Base-by-base conservation (phyloP, 2,888 invertebrate species). In the Ctena decussata region DNA sequence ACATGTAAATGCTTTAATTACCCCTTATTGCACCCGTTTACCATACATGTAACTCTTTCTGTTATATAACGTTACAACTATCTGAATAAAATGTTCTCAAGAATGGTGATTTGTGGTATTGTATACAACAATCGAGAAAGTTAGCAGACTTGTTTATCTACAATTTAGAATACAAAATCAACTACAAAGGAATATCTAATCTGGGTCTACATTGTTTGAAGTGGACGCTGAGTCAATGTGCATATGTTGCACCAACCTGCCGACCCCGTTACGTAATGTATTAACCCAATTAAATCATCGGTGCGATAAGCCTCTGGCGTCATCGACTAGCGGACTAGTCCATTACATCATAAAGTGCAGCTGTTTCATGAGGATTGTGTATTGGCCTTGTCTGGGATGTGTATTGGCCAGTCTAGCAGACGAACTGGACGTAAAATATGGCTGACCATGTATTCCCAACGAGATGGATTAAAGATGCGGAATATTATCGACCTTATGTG, bases 291-390 rank as follows among this genome's bases (percentile, higher is more conserved):
- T 72, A 41, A 41, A 72, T 72, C 72, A 41, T 72, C 27, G 2
- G 30, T 72, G 65, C 18, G 65, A 65, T 72, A 41, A n/a, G 65
- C 30, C 44, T 30, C 30, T 72, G 72, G 72, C 72, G 72, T 72
- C 72, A 72, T 72, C 72, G 44, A 15, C 18, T 21, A 46, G 41
- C 60, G 76, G 76, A 76, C 76, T 60, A 76, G 57, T 76, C 76
- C 76, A 76, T 76, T 76, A 30, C 60, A 57, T 32, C 65, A 65
- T 8, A 65, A 35, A 65, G 65, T 65, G 65, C 65, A 65, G 65
- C 65, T 3, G 65, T 65, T 65, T 57, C 5, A 3, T 18, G 46
- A 65, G 21, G 35, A 18, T 15, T 65, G 65, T 65, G 65, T 65
- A 65, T 65, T 65, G 30, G 35, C 35, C 30, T 11, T 35, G 65